These are phyloP conservation scores for Zaprionus nigranus DNA, from an alignment of 1,140 invertebrate species.

Conservation along the genomic window DNA sequence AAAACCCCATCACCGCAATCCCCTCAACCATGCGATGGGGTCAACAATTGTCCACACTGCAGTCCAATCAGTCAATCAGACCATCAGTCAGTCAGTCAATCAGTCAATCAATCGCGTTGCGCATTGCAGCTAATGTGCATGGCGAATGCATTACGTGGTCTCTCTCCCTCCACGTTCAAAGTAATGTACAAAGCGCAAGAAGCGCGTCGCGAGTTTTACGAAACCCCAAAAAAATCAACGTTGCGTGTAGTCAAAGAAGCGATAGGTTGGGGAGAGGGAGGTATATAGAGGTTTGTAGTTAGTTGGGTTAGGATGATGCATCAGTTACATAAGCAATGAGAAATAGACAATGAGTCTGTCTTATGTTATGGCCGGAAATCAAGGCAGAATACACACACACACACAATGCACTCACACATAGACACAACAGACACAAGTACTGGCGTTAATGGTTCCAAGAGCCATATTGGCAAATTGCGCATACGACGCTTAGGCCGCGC, in stretches of 20 bases:
- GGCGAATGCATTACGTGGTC: constrained; percentile 53
- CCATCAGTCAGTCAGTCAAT: background rate
- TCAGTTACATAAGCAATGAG: constrained; percentile 44
- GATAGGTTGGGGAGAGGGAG: too few species aligned
- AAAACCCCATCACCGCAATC: background rate
- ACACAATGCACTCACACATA: constrained; percentile 7
- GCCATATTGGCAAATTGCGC: constrained; percentile 55
- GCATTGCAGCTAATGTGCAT: constrained; percentile 66
- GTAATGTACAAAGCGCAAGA: constrained; percentile 27
- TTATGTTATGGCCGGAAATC: constrained; percentile 23
- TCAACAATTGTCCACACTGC: background rate
- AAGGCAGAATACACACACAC: constrained; percentile 7
- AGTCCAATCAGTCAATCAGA: constrained; percentile 1
- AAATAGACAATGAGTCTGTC: constrained; percentile 45
- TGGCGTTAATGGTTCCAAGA: constrained; percentile 35
- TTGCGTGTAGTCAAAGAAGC: constrained; percentile 22
- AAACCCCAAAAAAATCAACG: constrained; percentile 39
- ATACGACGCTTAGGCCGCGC: constrained; percentile 49
- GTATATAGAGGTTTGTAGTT: background rate
- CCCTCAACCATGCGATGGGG: background rate
- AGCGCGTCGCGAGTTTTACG: constrained; percentile 42
- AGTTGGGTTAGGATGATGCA: constrained; percentile 11
- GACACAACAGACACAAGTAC: background rate
- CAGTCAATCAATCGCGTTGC: constrained; percentile 2
- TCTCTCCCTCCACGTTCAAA: constrained; percentile 1